Evolutionary conservation across 2,797 vertebrate genomes (phyloP).

Genomic region (Clamator glandarius): DNA sequence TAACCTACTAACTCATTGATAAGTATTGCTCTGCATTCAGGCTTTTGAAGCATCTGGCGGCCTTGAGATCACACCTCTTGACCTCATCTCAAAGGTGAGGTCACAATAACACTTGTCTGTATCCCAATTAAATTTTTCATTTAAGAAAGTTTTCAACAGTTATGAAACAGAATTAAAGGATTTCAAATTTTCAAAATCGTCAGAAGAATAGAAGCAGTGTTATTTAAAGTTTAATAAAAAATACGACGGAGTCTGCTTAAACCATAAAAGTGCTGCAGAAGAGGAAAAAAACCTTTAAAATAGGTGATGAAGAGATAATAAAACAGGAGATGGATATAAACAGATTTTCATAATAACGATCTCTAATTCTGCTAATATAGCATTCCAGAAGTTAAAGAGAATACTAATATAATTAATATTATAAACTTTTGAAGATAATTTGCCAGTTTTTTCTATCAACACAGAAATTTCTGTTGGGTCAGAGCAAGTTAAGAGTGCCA

Average conservation of each 20-base stretch:
- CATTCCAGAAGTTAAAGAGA: background rate
- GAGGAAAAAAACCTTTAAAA: background rate
- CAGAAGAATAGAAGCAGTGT: background rate
- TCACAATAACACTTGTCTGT: background rate
- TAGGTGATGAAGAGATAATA: background rate
- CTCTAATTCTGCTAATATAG: background rate
- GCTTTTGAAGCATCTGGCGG: background rate
- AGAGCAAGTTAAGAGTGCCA: background rate
- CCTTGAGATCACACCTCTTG: background rate
- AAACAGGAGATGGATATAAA: background rate
- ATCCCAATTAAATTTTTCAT: background rate
- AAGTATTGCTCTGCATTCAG: background rate
- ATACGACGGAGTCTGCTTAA: background rate
- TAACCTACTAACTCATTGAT: background rate
- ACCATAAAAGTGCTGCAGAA: background rate
- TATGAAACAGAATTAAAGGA: background rate
- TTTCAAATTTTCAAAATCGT: background rate
- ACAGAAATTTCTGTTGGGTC: background rate
- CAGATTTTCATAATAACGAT: slow-evolving; percentile 9
- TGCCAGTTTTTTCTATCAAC: background rate
- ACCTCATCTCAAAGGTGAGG: background rate
- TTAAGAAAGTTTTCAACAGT: background rate
- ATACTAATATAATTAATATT: background rate
- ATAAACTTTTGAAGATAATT: background rate
- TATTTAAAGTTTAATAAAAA: background rate